Evolutionary conservation across 2,888 invertebrate genomes (phyloP).

Genomic region (Villa cingulata): DNA sequence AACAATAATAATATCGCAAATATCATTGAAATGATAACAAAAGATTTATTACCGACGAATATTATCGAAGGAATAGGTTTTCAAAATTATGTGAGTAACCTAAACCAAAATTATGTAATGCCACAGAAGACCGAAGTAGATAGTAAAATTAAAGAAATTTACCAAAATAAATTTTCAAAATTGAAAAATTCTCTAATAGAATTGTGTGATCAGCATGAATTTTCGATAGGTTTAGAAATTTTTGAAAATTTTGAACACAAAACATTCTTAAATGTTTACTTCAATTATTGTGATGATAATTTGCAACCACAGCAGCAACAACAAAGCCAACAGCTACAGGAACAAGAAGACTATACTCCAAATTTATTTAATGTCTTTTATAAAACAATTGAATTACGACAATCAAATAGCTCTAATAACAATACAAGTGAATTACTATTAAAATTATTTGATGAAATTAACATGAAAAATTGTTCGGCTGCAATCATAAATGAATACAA

Average conservation of each 20-base stretch:
- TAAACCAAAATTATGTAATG: not conserved
- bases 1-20: no score
- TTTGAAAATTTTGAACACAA: not conserved
- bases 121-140: not conserved
- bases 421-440: not conserved
- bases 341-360: not conserved
- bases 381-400: not conserved
- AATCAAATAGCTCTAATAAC: constrained; percentile 7
- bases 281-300: not conserved
- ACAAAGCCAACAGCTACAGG: no score
- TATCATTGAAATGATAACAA: not conserved
- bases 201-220: not conserved
- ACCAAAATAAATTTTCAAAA: not conserved
- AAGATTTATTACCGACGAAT: not conserved
- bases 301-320: not conserved
- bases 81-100: not conserved
- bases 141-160: not conserved
- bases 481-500: constrained; percentile 10
- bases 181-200: not conserved
- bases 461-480: constrained; percentile 13
- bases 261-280: not conserved
- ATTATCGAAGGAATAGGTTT: not conserved
- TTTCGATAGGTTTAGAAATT: not conserved
- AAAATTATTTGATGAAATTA: constrained; percentile 10
- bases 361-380: not conserved